Base-by-base conservation (phyloP, 2,113 vertebrate species). In the Tychaedon coryphoeus region DNA sequence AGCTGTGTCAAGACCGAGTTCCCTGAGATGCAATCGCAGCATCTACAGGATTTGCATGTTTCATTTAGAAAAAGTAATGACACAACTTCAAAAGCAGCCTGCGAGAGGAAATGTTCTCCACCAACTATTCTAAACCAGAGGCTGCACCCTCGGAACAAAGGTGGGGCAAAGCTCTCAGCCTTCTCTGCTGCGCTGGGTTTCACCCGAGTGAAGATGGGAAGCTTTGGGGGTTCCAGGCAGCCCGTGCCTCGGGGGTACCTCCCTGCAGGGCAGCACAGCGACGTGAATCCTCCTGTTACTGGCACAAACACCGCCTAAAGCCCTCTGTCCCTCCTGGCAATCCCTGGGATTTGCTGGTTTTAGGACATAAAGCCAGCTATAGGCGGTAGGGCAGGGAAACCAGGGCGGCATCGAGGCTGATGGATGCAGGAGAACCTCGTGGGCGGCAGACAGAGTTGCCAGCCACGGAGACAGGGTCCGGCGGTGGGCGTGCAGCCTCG, bases 41-140 rank as follows among this genome's bases (percentile, higher is more conserved):
- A 50, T 58, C 61, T 91, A 71, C 10, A 10, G 26, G 42, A 94
- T 96, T 96, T 91, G 73, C 90, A 85, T 95, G 40, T 91, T 91
- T 94, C 90, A 91, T 94, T 87, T 94, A 69, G 79, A 82, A 67
- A 67, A 83, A 74, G 22, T 54, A 81, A 87, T 43, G 87, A 69
- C 61, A 71, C 73, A 43, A 87, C 87, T 94, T 94, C 93, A 92
- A 92, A 94, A 91, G 70, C 93, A 87, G 80, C 56, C 34, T 24
- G 8, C 18, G 19, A 92, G 67, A 58, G 80, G 84, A 86, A 80
- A 22, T 15, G 9, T 54, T 91, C 69, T 77, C 76, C 84, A 92
- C 38, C 57, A 48, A 23, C 60, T 66, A 2, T 34, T 47, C 80
- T 16, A 64, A 87, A 50, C 26, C 77, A 77, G 50, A 36, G 2